These are phyloP conservation scores for Laticauda colubrina DNA, from an alignment of 2,113 vertebrate species.

Conservation along the genomic window DNA sequence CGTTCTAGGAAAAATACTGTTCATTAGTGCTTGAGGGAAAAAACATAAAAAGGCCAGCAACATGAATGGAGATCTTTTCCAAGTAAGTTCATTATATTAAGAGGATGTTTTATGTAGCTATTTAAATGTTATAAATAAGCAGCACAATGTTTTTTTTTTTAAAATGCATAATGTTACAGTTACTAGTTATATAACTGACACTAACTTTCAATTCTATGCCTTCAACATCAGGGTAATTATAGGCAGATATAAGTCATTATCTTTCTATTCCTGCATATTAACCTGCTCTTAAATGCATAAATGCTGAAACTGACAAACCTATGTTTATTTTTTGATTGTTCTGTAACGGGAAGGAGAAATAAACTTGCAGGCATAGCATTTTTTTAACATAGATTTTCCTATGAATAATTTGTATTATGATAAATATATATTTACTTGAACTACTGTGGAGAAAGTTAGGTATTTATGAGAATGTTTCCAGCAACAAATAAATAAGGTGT, in stretches of 20 bases:
- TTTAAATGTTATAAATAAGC: not conserved
- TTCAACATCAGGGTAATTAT: not conserved
- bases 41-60: conserved; percentile 38
- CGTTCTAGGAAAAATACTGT: fast-evolving
- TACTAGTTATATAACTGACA: not conserved
- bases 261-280: not conserved
- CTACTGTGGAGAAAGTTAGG: not conserved
- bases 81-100: conserved; percentile 42
- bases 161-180: not conserved
- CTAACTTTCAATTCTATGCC: not conserved
- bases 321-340: not conserved
- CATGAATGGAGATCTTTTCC: conserved; percentile 52
- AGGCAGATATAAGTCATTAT: not conserved
- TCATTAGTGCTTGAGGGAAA: not conserved
- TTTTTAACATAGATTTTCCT: not conserved
- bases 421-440: not conserved
- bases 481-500: not conserved
- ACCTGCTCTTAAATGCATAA: not conserved
- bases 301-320: not conserved
- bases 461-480: not conserved
- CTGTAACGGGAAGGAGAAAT: not conserved
- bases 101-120: not conserved
- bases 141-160: not conserved
- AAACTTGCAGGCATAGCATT: not conserved
- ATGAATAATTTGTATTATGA: not conserved